A percentile compares a stretch with the other conserved stretches of the same genome.
Conservation (phyloP, 35 echinoderm and acorn worm genomes). For the Eucidaris tribuloides region DNA sequence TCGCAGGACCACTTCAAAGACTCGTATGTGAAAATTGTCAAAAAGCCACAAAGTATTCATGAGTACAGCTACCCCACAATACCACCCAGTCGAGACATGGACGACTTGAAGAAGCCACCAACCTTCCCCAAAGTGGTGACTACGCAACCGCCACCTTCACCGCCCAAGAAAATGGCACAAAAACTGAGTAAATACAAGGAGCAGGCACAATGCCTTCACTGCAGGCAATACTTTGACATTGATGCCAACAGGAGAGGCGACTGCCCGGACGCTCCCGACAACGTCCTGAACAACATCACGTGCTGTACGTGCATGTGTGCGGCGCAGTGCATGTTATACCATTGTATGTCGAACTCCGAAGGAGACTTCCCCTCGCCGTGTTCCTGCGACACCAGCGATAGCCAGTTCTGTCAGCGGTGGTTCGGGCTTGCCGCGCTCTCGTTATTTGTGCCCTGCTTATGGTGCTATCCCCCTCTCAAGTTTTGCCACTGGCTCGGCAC, state of each 20-base stretch:
- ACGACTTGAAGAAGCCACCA: conserved; percentile 59
- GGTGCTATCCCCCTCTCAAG: conserved; percentile 94
- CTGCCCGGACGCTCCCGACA: conserved; percentile 85
- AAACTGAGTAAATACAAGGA: conserved; percentile 24
- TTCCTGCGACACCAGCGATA: conserved; percentile 60
- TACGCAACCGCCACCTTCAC: conserved; percentile 78
- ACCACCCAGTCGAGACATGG: conserved; percentile 33
- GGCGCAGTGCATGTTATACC: conserved; percentile 81
- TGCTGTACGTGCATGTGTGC: conserved; percentile 70
- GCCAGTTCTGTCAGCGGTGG: conserved; percentile 82
- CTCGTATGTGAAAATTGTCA: conserved; percentile 89
- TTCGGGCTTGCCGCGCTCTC: conserved; percentile 69
- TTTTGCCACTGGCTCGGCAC: conserved; percentile 84
- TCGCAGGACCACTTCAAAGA: conserved; percentile 56
- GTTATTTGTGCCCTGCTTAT: conserved; percentile 86
- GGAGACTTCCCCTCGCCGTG: conserved; percentile 76
- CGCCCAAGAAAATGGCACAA: conserved; percentile 48
- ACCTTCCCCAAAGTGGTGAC: conserved; percentile 66
- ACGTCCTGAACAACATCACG: conserved; percentile 54
- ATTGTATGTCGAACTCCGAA: conserved; percentile 83
- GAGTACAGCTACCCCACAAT: conserved; percentile 89
- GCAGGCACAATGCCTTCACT: conserved; percentile 69
- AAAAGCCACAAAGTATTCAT: conserved; percentile 88
- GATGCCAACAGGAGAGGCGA: conserved; percentile 65
- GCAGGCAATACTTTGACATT: conserved; percentile 81